phyloP scores from a whole-genome alignment of 2,797 vertebrate genomes.

The Chlorospingus flavigularis region DNA sequence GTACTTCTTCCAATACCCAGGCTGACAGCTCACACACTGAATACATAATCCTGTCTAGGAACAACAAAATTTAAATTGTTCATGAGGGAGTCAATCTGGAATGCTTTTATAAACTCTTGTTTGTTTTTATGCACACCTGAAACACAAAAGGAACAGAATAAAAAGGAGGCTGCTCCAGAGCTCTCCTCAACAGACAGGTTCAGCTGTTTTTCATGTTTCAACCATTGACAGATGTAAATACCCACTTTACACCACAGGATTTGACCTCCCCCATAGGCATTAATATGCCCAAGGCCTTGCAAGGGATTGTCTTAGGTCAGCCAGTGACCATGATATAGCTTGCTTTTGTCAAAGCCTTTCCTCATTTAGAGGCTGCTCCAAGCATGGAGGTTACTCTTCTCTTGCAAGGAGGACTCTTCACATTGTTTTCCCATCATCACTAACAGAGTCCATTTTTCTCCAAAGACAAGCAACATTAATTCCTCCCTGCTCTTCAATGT shows the following conservation, averaged over 20 bases:
- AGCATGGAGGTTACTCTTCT: not conserved
- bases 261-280: not conserved
- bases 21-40: not conserved
- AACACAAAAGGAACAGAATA: not conserved
- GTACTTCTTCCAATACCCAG: not conserved
- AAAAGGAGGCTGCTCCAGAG: not conserved
- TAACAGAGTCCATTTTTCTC: not conserved
- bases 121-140: slow-evolving; percentile 1
- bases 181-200: not conserved
- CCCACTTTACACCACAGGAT: not conserved
- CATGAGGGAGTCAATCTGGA: not conserved
- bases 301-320: not conserved
- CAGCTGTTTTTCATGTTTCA: not conserved
- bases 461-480: not conserved
- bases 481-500: not conserved
- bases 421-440: not conserved
- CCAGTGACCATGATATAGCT: not conserved
- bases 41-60: not conserved
- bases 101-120: not conserved
- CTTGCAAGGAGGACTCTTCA: not conserved
- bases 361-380: fast-evolving
- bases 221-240: not conserved
- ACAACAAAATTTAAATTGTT: not conserved
- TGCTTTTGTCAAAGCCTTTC: not conserved
- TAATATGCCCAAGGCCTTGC: not conserved